A percentile compares a stretch with the other conserved stretches of the same genome.
Conservation (phyloP, 2,797 vertebrate genomes). For the Pangasius krempfi region DNA sequence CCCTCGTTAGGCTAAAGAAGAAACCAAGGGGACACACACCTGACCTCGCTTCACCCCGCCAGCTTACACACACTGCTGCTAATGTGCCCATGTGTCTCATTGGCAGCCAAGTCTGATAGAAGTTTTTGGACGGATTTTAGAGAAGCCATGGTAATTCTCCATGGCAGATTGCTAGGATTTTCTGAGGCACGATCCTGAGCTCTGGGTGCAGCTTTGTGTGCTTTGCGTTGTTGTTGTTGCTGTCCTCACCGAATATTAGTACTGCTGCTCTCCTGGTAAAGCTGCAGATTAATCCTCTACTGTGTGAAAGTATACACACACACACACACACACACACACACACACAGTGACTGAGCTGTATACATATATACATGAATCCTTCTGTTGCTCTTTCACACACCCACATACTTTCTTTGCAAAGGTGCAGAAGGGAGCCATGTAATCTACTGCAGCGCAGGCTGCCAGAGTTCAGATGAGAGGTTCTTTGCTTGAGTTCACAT, state of each 20-base stretch:
- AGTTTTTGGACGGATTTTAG: constrained; percentile 40
- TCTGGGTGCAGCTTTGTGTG: constrained; percentile 35
- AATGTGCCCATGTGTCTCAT: constrained; percentile 28
- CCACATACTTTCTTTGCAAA: constrained; percentile 22
- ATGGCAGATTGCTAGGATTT: constrained; percentile 51
- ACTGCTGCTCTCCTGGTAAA: constrained; percentile 33
- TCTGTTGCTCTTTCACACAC: constrained; percentile 20
- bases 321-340: constrained; percentile 20
- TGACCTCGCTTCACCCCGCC: background rate
- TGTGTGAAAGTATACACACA: background rate
- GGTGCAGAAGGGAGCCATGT: constrained; percentile 17
- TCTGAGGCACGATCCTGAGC: constrained; percentile 33
- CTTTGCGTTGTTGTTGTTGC: constrained; percentile 20
- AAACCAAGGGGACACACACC: constrained; percentile 27
- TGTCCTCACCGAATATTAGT: constrained; percentile 38
- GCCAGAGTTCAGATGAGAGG: background rate
- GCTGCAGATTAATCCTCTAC: constrained; percentile 33
- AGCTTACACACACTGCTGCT: constrained; percentile 18
- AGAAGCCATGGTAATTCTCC: constrained; percentile 45
- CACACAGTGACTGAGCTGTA: constrained; percentile 18
- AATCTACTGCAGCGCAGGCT: background rate
- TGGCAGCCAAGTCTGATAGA: constrained; percentile 33
- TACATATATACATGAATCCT: constrained; percentile 10
- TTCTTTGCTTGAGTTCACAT: background rate
- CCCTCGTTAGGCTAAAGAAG: constrained; percentile 29